Conservation (phyloP, 2,797 vertebrate genomes). For the Gymnopithys bicolor region DNA sequence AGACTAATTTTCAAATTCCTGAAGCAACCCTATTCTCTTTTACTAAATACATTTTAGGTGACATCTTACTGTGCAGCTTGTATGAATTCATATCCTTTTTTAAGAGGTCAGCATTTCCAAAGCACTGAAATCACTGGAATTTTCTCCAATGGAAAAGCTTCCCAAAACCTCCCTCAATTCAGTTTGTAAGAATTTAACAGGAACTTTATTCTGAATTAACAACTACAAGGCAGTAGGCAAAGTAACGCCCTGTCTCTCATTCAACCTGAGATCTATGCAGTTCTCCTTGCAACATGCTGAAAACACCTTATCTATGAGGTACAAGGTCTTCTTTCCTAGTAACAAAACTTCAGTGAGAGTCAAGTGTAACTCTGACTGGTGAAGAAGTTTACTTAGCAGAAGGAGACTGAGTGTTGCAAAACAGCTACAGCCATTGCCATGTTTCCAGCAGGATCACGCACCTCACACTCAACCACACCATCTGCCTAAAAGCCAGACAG, state of each 20-base stretch:
- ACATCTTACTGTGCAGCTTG: not conserved
- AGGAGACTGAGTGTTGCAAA: not conserved
- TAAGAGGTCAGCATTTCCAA: not conserved
- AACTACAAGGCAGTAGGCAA: not conserved
- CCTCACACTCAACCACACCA: rapidly evolving
- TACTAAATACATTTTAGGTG: not conserved
- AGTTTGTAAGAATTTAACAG: not conserved
- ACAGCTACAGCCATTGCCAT: rapidly evolving
- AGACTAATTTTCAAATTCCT: not conserved
- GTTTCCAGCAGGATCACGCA: rapidly evolving
- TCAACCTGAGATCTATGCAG: rapidly evolving
- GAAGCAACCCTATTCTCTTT: not conserved
- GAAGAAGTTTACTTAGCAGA: not conserved
- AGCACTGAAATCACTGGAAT: not conserved
- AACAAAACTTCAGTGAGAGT: not conserved
- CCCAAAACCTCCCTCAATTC: not conserved
- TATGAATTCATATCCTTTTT: not conserved
- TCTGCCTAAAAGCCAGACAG: not conserved
- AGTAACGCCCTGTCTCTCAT: not conserved
- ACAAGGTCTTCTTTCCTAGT: not conserved
- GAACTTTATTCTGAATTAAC: not conserved
- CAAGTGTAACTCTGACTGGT: not conserved
- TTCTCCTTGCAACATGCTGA: not conserved
- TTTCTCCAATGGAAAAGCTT: not conserved
- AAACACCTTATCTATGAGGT: rapidly evolving